Conservation (phyloP, 2,797 vertebrate genomes). For the Cercopithecus hamlyni region DNA sequence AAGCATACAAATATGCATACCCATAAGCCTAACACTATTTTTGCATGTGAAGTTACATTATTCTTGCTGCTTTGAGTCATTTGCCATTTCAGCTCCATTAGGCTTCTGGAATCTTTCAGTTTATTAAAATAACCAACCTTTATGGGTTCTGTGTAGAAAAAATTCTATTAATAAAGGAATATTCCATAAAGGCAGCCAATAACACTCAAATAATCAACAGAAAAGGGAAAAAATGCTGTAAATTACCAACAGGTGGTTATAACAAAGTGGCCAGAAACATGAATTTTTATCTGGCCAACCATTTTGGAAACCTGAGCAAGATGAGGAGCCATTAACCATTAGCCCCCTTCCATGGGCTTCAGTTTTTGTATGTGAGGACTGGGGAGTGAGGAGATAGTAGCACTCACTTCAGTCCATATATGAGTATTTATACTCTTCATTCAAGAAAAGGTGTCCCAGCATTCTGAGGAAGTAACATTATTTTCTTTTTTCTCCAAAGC, state of each 20-base stretch:
- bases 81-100: constrained; percentile 45
- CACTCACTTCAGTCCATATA: not conserved
- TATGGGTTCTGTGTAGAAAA: constrained; percentile 51
- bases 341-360: not conserved
- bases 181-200: constrained; percentile 37
- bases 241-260: constrained; percentile 21
- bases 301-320: constrained; percentile 36
- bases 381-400: not conserved
- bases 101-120: constrained; percentile 54
- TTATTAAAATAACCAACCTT: constrained; percentile 65
- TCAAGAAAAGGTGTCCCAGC: not conserved
- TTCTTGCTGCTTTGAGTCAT: constrained; percentile 46
- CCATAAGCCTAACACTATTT: constrained; percentile 44
- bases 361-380: not conserved
- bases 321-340: not conserved
- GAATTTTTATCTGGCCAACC: constrained; percentile 43
- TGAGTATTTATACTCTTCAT: not conserved
- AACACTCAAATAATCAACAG: constrained; percentile 49
- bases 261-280: constrained; percentile 48
- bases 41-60: constrained; percentile 23
- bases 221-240: constrained; percentile 40
- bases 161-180: constrained; percentile 67
- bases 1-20: constrained; percentile 22
- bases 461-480: not conserved
- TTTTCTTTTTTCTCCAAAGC: not conserved